These are phyloP conservation scores for Epizoanthus ramosus DNA, from an alignment of 92 coral and sea anemone species.

Conservation along the genomic window DNA sequence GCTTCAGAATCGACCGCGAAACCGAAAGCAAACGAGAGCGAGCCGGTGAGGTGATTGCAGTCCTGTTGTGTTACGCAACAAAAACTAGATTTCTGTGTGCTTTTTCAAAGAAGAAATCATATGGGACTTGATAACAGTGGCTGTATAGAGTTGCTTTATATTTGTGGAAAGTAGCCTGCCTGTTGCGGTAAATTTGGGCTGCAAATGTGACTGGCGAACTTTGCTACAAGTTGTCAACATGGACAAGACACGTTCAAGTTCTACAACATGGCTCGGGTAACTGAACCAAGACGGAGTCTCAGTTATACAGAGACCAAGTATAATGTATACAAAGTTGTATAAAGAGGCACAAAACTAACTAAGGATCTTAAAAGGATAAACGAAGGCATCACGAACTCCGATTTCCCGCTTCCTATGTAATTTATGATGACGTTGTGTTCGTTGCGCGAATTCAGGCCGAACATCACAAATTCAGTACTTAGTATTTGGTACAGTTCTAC, in stretches of 20 bases:
- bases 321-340: constrained; percentile 24
- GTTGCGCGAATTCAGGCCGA: constrained; percentile 34
- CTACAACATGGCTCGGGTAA: constrained; percentile 24
- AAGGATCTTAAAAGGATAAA: neutral
- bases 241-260: constrained; percentile 41
- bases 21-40: constrained; percentile 70
- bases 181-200: constrained; percentile 18
- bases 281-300: constrained; percentile 39
- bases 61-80: constrained; percentile 32
- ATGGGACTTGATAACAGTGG: constrained; percentile 37
- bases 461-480: constrained; percentile 25
- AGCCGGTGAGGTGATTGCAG: constrained; percentile 78
- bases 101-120: constrained; percentile 40
- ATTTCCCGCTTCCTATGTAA: constrained; percentile 4
- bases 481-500: constrained; percentile 28
- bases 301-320: constrained; percentile 7
- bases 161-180: constrained; percentile 28
- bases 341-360: constrained; percentile 9
- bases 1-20: constrained; percentile 85
- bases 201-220: constrained; percentile 26
- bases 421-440: constrained; percentile 7
- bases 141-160: constrained; percentile 30
- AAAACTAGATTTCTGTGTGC: constrained; percentile 40
- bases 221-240: constrained; percentile 46
- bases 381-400: constrained; percentile 1